Conservation (phyloP, 2,113 vertebrate genomes). For the Silurus meridionalis region DNA sequence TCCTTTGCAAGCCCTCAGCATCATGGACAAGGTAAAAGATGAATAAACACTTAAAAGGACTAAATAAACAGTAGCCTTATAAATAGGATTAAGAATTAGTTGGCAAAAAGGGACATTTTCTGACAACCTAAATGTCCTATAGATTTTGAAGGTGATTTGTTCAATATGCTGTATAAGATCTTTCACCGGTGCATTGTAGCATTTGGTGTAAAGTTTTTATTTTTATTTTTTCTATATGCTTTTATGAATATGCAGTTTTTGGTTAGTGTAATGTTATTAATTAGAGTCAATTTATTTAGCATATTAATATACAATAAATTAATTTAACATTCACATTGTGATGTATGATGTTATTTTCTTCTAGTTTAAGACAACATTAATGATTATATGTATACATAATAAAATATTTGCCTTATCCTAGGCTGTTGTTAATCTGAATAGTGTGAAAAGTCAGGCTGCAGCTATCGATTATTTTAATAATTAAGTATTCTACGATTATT, state of each 20-base stretch:
- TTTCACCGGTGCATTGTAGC: background rate
- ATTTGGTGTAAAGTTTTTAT: no score
- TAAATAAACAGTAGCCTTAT: background rate
- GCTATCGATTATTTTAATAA: no score
- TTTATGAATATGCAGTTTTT: background rate
- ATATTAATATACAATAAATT: background rate
- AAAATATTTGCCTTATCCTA: no score
- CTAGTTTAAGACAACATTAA: no score
- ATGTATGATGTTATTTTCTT: background rate
- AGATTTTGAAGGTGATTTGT: background rate
- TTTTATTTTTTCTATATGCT: no score
- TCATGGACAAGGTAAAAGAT: conserved; percentile 83
- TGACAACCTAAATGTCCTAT: background rate
- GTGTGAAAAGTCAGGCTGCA: no score
- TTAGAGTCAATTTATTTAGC: background rate
- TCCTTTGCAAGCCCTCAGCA: conserved; percentile 74
- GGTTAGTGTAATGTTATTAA: background rate
- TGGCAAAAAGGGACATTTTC: background rate
- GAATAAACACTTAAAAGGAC: background rate
- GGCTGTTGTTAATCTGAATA: no score
- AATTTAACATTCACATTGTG: background rate
- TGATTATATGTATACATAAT: no score
- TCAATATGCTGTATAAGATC: background rate
- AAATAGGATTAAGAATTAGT: background rate
- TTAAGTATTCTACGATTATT: no score